These are phyloP conservation scores for Pseudotriccus pelzelni DNA, from an alignment of 2,797 vertebrate genomes.

Conservation along the genomic window DNA sequence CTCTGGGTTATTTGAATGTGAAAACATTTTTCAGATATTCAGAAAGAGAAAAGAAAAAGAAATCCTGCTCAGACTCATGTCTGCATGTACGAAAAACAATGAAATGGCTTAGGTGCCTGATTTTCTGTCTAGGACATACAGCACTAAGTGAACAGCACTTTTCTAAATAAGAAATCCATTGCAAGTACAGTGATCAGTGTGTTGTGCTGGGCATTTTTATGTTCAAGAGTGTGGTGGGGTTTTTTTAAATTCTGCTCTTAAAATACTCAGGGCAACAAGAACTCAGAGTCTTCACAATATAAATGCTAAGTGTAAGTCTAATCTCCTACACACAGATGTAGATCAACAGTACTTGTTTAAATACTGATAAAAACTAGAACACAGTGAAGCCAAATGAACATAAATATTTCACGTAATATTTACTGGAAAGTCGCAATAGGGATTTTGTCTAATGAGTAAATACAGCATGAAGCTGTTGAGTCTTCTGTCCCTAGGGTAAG, in stretches of 20 bases:
- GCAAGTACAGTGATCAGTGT: background rate
- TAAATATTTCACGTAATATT: slow-evolving; percentile 58
- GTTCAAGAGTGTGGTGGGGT: background rate
- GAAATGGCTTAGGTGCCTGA: background rate
- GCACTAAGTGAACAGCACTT: background rate
- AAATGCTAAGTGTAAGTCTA: slow-evolving; percentile 14
- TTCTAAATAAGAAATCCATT: background rate
- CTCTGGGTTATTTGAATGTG: background rate
- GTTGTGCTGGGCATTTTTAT: background rate
- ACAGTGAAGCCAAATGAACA: slow-evolving; percentile 9
- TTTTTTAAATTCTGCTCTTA: background rate
- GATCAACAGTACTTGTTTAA: slow-evolving; percentile 34
- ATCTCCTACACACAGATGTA: slow-evolving; percentile 16
- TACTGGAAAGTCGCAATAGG: slow-evolving; percentile 45
- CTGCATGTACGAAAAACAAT: background rate
- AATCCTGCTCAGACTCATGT: background rate
- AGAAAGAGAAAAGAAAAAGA: background rate
- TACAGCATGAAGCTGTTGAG: slow-evolving; percentile 54
- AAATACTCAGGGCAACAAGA: slow-evolving; percentile 19
- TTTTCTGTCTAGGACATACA: background rate
- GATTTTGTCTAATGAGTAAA: slow-evolving; percentile 60
- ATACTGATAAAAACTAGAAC: slow-evolving; percentile 53
- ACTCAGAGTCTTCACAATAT: background rate
- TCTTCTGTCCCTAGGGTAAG: slow-evolving; percentile 44
- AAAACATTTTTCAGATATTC: background rate